Conservation (phyloP, 2,888 invertebrate species). For the Notocelia uddmanniana region DNA sequence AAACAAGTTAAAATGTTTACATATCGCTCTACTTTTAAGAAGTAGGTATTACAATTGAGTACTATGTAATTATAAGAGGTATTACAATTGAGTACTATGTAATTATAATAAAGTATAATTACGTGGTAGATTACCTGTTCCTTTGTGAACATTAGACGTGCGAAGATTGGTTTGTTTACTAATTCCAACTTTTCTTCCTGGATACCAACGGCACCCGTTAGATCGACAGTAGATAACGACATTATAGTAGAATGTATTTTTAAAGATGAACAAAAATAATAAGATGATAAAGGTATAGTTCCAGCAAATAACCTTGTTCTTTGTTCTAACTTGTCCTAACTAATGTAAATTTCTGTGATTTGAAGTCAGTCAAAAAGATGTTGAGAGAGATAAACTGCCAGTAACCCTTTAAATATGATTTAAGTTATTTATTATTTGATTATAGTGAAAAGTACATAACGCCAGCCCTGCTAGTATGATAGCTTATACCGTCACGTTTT, state of each 20-base stretch:
- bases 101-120: no score
- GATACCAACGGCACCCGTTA: conserved; percentile 51
- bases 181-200: conserved; percentile 55
- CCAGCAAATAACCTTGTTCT: neutral
- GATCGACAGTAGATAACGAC: conserved; percentile 49
- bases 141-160: conserved; percentile 64
- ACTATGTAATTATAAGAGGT: no score
- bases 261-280: neutral
- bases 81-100: no score
- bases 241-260: conserved; percentile 36
- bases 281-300: neutral
- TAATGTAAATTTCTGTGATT: neutral
- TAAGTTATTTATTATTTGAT: neutral
- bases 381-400: conserved; percentile 16
- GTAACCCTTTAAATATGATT: neutral
- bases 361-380: conserved; percentile 5
- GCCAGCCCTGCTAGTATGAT: no score
- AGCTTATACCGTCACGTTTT: no score
- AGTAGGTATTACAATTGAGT: no score
- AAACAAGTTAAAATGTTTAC: no score
- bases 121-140: conserved; percentile 69
- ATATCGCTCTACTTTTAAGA: no score
- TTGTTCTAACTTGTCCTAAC: neutral
- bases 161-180: conserved; percentile 66
- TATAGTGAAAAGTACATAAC: neutral